Conservation (phyloP, 2,797 vertebrate genomes). For the Picus viridis region DNA sequence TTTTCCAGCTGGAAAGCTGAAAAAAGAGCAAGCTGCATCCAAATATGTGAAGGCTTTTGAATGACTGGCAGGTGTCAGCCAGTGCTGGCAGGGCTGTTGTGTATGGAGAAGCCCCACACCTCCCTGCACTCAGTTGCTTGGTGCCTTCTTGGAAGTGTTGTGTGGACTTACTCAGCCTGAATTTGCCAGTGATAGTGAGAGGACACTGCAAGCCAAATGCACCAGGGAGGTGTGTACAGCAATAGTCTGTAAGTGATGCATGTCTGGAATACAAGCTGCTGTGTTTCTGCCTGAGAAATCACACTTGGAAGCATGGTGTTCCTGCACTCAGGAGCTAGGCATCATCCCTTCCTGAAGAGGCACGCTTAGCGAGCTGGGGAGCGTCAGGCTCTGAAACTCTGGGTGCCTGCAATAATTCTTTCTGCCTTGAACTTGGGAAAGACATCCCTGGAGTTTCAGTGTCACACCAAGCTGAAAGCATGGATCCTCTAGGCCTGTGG, state of each 20-base stretch:
- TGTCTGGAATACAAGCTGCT: neutral
- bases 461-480: accelerated
- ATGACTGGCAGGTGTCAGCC: neutral
- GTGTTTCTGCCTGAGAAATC: neutral
- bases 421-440: neutral
- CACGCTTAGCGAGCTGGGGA: neutral
- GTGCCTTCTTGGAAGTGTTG: neutral
- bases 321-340: too few relatives aligned
- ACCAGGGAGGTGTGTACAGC: neutral
- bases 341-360: too few relatives aligned
- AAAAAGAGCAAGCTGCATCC: too few relatives aligned
- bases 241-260: neutral
- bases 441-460: neutral
- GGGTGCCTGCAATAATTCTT: neutral
- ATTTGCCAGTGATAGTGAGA: neutral
- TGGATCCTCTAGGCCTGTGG: neutral
- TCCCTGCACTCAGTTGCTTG: neutral
- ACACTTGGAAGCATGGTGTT: too few relatives aligned
- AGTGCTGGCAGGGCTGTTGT: accelerated
- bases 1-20: neutral
- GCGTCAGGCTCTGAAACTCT: neutral
- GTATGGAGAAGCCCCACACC: neutral
- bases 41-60: neutral
- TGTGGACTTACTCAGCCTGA: neutral
- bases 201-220: accelerated